Conservation (phyloP, 2,797 vertebrate species). For the Danio aesculapii region DNA sequence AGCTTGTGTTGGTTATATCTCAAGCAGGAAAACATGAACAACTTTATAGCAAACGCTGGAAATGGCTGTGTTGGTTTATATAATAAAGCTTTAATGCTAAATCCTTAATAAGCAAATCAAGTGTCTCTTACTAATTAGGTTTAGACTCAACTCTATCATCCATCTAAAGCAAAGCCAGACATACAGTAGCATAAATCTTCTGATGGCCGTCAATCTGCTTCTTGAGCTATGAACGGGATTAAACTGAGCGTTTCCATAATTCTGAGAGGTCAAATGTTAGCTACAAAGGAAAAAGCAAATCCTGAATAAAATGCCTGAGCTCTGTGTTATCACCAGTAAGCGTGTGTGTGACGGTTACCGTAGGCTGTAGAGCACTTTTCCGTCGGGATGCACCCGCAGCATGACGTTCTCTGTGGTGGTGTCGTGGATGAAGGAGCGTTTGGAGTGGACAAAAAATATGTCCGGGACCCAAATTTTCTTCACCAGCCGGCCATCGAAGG, state of each 20-base stretch:
- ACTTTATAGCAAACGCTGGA: not conserved
- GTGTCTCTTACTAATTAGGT: constrained; percentile 4
- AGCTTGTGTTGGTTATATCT: too few relatives aligned
- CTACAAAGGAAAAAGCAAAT: not conserved
- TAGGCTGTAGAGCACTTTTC: constrained; percentile 93
- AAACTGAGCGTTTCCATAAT: not conserved
- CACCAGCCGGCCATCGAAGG: constrained; percentile 89
- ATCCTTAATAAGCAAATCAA: not conserved
- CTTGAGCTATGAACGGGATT: not conserved
- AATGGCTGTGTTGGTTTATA: not conserved
- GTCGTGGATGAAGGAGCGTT: constrained; percentile 92
- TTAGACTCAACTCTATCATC: not conserved
- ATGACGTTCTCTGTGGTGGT: constrained; percentile 94
- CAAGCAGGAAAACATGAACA: too few relatives aligned
- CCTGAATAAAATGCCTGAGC: not conserved
- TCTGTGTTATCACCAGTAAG: not conserved
- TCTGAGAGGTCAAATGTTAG: not conserved
- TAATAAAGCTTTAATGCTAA: not conserved
- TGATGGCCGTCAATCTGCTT: constrained; percentile 29
- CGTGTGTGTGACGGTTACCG: constrained; percentile 73
- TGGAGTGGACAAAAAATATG: constrained; percentile 95
- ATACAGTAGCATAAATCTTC: not conserved
- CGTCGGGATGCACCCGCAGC: constrained; percentile 91
- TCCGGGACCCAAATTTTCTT: constrained; percentile 97
- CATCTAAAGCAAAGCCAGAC: not conserved